Percentiles rank a stretch among this genome's conserved stretches.
These are phyloP conservation scores for Mastigias papua DNA, from an alignment of 30 jellyfish, hydroid and myxozoan genomes.

Conservation along the genomic window DNA sequence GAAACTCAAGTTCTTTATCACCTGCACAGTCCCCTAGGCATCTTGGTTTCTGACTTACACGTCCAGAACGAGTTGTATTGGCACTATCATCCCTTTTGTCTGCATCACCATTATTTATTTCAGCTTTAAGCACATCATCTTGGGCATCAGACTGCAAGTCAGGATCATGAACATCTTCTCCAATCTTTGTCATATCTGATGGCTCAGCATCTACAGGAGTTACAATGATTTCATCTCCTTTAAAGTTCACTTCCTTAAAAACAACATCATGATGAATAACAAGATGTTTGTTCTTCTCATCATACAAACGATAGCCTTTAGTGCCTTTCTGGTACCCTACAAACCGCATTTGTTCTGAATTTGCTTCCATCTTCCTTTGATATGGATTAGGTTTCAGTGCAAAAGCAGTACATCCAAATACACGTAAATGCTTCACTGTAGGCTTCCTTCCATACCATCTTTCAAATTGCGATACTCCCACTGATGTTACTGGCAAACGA, in stretches of 20 bases:
- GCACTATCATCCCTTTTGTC: background rate
- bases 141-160: background rate
- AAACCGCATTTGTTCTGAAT: slow-evolving; percentile 43
- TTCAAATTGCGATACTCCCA: slow-evolving; percentile 38
- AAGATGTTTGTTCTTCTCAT: slow-evolving; percentile 9
- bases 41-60: background rate
- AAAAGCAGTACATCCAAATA: slow-evolving; percentile 50
- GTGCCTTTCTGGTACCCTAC: slow-evolving; percentile 55
- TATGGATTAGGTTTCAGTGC: background rate
- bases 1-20: no score
- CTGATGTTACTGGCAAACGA: background rate
- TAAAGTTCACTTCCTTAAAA: slow-evolving; percentile 25
- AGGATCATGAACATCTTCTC: background rate
- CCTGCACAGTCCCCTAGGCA: background rate
- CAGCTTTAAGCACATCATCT: background rate
- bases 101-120: background rate
- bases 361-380: slow-evolving; percentile 22
- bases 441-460: slow-evolving; percentile 43
- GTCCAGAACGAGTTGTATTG: background rate
- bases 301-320: slow-evolving; percentile 39
- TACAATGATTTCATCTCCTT: background rate
- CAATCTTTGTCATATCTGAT: slow-evolving; percentile 5
- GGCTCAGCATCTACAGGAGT: slow-evolving; percentile 38
- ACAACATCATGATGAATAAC: slow-evolving; percentile 45
- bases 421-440: background rate